Percentiles rank a stretch among this genome's conserved stretches.
Evolutionary conservation across 2,888 invertebrate species (phyloP).

Genomic region (Desoria tigrina): DNA sequence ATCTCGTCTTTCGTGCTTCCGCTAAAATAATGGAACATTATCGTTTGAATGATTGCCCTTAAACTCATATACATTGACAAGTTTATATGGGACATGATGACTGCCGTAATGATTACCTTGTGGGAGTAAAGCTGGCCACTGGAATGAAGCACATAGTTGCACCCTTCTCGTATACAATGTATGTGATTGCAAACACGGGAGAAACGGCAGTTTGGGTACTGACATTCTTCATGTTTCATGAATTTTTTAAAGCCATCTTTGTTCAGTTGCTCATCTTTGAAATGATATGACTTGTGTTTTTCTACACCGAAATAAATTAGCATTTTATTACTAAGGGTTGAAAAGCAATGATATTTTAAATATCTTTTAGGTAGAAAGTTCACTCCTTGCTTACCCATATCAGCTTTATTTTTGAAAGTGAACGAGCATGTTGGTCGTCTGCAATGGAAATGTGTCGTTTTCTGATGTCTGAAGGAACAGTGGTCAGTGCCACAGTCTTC

Average conservation of each 20-base stretch:
- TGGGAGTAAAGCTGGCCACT: conserved; percentile 96
- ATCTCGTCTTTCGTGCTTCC: conserved; percentile 93
- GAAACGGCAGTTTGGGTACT: conserved; percentile 87
- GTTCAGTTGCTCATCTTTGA: conserved; percentile 92
- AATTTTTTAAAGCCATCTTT: conserved; percentile 98
- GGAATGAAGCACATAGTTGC: conserved; percentile 93
- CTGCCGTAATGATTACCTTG: conserved; percentile 60
- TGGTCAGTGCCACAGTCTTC: conserved; percentile 90
- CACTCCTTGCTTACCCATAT: conserved; percentile 81
- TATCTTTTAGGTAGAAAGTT: background rate
- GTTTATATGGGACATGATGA: background rate
- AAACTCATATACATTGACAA: background rate
- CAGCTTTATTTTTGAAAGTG: conserved; percentile 98
- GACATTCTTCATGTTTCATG: conserved; percentile 93
- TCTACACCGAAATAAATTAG: no score
- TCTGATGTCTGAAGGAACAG: conserved; percentile 89
- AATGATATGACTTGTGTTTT: conserved; percentile 97
- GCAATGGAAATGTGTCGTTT: conserved; percentile 98
- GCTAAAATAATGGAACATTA: conserved; percentile 54
- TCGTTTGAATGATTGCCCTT: background rate
- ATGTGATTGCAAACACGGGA: conserved; percentile 96
- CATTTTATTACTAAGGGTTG: background rate
- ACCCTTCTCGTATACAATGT: conserved; percentile 93
- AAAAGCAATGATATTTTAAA: background rate
- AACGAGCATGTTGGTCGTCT: conserved; percentile 84